phyloP scores from a whole-genome alignment of 2,113 vertebrate genomes.

The Gymnobelideus leadbeateri region DNA sequence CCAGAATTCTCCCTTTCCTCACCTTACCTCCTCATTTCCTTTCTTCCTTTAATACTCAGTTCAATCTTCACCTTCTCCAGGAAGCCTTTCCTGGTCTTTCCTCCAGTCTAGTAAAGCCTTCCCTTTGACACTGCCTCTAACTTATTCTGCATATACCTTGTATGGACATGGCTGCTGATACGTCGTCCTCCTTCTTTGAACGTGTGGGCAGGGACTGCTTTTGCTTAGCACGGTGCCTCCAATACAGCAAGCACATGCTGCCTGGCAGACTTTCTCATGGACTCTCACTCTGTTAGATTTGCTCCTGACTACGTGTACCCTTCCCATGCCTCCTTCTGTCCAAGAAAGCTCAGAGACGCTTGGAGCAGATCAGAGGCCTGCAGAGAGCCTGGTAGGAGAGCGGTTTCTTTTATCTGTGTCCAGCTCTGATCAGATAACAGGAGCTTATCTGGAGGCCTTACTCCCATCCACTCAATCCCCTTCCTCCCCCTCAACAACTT shows the following conservation, averaged over 20 bases:
- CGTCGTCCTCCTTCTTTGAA: background rate
- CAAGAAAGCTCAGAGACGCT: background rate
- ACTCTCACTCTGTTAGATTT: background rate
- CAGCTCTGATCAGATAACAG: background rate
- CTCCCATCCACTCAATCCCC: background rate
- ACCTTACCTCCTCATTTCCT: background rate
- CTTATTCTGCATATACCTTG: background rate
- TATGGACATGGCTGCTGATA: background rate
- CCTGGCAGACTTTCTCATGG: background rate
- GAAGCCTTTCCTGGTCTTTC: background rate
- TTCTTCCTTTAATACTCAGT: background rate
- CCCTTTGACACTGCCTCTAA: background rate
- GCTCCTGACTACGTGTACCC: background rate
- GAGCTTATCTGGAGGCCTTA: background rate
- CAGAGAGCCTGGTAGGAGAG: background rate
- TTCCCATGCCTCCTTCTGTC: background rate
- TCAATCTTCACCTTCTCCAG: background rate
- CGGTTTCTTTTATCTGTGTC: background rate
- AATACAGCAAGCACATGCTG: background rate
- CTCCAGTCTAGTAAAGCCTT: background rate
- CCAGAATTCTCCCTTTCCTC: background rate
- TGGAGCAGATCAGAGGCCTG: background rate
- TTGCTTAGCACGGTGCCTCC: background rate
- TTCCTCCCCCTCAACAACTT: background rate
- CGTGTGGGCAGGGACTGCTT: background rate